phyloP scores from a whole-genome alignment of 2,113 vertebrate genomes.

The Ardeotis arabs region DNA sequence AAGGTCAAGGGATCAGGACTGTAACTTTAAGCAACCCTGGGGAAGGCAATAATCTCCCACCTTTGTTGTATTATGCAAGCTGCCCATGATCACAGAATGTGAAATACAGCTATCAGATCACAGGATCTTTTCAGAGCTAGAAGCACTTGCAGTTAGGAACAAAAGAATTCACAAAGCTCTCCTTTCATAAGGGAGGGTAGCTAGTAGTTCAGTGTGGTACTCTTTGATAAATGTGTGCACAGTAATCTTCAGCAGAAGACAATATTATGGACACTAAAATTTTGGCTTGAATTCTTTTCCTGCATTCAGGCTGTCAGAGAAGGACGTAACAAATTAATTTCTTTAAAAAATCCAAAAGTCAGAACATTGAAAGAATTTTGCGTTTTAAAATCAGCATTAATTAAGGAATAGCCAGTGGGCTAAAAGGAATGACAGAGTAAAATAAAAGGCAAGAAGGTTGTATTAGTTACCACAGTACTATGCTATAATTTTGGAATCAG shows the following conservation, averaged over 20 bases:
- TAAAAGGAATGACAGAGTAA: background rate
- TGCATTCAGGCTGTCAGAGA: background rate
- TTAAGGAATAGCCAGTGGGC: background rate
- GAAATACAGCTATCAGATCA: constrained; percentile 74
- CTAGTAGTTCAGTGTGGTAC: background rate
- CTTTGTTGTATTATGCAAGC: constrained; percentile 70
- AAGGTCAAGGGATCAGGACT: constrained; percentile 74
- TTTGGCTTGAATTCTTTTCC: background rate
- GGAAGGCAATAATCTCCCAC: constrained; percentile 71
- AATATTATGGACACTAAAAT: background rate
- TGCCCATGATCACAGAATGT: constrained; percentile 68
- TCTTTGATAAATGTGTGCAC: constrained; percentile 4
- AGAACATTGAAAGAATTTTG: background rate
- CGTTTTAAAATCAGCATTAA: background rate
- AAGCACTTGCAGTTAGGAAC: constrained; percentile 73
- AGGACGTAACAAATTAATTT: background rate
- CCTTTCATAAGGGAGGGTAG: constrained; percentile 49
- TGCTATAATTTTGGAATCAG: background rate
- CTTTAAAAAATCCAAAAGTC: background rate
- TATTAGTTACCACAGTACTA: background rate
- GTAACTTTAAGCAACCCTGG: constrained; percentile 72
- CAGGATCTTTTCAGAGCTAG: constrained; percentile 66
- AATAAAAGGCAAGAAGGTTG: background rate
- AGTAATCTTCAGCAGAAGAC: background rate
- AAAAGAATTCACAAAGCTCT: constrained; percentile 69